These are phyloP conservation scores for Acleris holmiana DNA, from an alignment of 2,888 invertebrate genomes.

Conservation along the genomic window DNA sequence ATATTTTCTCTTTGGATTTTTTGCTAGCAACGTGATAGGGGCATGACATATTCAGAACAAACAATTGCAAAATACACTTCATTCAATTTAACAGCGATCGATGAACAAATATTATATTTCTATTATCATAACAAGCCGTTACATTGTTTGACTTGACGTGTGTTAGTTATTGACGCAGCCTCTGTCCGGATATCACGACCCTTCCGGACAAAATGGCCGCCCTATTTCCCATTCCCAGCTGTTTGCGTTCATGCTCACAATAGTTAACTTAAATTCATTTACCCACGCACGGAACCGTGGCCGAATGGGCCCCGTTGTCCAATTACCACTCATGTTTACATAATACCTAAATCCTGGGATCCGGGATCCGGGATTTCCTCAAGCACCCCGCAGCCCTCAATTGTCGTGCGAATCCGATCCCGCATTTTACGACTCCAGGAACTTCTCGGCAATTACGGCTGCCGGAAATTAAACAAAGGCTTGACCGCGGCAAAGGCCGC, in stretches of 20 bases:
- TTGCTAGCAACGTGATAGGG: not conserved
- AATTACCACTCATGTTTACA: conserved; percentile 41
- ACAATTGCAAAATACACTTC: no score
- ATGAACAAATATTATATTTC: no score
- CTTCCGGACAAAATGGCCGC: conserved; percentile 7
- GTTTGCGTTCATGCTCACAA: conserved; percentile 11
- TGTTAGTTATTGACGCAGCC: conserved; percentile 19
- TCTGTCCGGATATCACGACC: conserved; percentile 24
- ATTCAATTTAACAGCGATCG: no score
- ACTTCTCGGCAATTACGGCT: conserved; percentile 56
- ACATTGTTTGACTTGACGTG: conserved; percentile 10
- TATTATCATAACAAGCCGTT: not conserved
- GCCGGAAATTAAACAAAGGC: conserved; percentile 61
- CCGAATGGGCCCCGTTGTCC: conserved; percentile 22
- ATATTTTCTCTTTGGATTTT: not conserved
- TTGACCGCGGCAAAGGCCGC: conserved; percentile 48
- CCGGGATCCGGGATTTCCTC: conserved; percentile 22
- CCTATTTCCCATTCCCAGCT: conserved; percentile 7
- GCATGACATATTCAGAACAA: not conserved
- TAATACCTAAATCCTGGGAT: conserved; percentile 32
- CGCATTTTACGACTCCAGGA: conserved; percentile 44
- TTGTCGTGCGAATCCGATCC: conserved; percentile 37
- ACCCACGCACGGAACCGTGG: conserved; percentile 28
- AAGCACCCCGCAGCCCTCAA: conserved; percentile 30
- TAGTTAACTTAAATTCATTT: conserved; percentile 31